Conservation (phyloP, 2,113 vertebrate genomes). For the Sinocyclocheilus grahami region DNA sequence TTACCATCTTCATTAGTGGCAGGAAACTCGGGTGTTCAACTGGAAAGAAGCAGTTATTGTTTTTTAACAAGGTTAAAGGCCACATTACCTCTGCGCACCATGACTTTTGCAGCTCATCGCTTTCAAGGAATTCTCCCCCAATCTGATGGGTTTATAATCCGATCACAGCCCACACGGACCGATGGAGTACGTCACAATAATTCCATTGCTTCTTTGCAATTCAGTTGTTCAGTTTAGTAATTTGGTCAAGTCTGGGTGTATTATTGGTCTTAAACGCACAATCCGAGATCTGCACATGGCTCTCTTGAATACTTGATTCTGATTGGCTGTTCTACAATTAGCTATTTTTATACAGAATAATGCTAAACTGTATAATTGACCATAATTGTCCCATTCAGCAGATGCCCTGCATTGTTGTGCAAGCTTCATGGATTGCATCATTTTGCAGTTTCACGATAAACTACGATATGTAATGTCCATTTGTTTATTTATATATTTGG, state of each 20-base stretch:
- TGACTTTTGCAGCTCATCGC: constrained; percentile 29
- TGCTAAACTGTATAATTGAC: neutral
- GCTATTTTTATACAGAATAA: neutral
- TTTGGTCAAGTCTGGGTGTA: neutral
- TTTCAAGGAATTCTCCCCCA: constrained; percentile 40
- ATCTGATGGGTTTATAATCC: constrained; percentile 29
- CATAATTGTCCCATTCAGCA: neutral
- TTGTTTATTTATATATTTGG: neutral
- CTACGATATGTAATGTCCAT: neutral
- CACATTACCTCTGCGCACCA: constrained; percentile 26
- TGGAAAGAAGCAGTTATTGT: constrained; percentile 42
- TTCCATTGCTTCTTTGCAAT: neutral
- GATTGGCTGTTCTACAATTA: neutral
- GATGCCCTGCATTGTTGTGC: neutral
- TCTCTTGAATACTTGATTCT: neutral
- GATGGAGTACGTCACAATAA: neutral
- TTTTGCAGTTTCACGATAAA: neutral
- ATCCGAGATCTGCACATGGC: neutral
- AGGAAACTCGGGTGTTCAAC: constrained; percentile 33
- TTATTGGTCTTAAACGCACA: neutral
- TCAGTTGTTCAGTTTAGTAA: neutral
- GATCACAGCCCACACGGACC: constrained; percentile 5
- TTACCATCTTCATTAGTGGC: constrained; percentile 37
- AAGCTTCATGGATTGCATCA: neutral
- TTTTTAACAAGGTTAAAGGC: constrained; percentile 46